phyloP scores from a whole-genome alignment of 2,797 vertebrate species.

The Dermochelys coriacea region DNA sequence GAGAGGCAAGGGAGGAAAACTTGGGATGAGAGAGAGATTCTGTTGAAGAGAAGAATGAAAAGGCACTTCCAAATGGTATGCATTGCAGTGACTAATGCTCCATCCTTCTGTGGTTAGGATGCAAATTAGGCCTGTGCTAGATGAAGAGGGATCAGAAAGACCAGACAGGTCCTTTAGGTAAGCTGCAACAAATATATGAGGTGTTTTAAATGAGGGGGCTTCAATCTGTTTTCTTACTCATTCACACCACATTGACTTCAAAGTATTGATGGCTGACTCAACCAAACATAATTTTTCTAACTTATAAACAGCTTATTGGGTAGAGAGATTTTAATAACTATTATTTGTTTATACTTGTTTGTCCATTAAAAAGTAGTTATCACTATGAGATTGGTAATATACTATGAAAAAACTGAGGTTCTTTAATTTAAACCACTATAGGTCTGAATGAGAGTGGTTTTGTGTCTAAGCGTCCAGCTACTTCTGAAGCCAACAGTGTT shows the following conservation, averaged over 20 bases:
- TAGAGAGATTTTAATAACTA: not conserved
- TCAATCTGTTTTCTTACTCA: accelerated
- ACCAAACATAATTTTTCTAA: not conserved
- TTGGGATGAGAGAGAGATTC: not conserved
- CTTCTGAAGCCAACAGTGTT: conserved; percentile 73
- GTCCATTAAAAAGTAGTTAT: not conserved
- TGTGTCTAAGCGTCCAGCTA: conserved; percentile 78
- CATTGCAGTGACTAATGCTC: not conserved
- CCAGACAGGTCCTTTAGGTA: not conserved
- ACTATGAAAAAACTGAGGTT: not conserved
- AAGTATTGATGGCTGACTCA: not conserved
- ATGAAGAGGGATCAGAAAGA: not conserved
- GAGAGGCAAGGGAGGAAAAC: not conserved
- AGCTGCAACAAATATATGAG: not conserved
- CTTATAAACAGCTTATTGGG: not conserved
- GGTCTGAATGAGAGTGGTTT: conserved; percentile 58
- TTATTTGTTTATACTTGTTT: not conserved
- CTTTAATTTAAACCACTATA: conserved; percentile 39
- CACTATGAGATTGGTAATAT: not conserved
- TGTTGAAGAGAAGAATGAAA: not conserved
- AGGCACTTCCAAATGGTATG: not conserved
- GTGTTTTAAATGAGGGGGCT: not conserved
- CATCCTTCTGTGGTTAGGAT: not conserved
- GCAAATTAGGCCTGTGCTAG: not conserved
- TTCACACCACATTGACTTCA: not conserved